Conservation (phyloP, 1,140 invertebrate genomes). For the Drosophila sp. region DNA sequence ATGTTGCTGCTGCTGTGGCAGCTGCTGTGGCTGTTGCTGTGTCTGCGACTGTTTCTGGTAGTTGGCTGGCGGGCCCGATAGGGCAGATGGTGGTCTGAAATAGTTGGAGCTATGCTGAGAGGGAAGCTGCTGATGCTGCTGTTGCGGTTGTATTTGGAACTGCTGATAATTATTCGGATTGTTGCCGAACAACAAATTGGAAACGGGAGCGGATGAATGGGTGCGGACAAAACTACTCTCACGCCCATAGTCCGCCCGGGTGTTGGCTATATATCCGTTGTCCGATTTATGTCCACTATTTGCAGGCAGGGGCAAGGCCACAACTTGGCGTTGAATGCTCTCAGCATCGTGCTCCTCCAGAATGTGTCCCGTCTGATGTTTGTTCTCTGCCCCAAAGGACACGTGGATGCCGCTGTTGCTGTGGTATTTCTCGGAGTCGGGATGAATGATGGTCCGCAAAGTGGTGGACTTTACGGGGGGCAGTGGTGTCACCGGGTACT, state of each 20-base stretch:
- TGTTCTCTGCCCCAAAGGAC: constrained; percentile 88
- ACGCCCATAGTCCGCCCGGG: constrained; percentile 61
- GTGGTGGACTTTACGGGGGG: constrained; percentile 88
- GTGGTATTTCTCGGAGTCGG: constrained; percentile 92
- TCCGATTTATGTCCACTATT: constrained; percentile 23
- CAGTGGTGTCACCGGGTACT: constrained; percentile 90
- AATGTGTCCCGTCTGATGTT: constrained; percentile 84
- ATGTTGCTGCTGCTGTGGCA: constrained; percentile 34
- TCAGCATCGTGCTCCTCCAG: constrained; percentile 84
- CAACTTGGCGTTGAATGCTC: constrained; percentile 85
- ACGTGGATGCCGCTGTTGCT: constrained; percentile 89
- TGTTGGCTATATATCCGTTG: constrained; percentile 42
- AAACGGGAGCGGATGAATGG: constrained; percentile 24
- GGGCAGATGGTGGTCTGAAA: constrained; percentile 82
- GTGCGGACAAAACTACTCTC: constrained; percentile 51
- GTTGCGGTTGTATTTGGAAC: constrained; percentile 45
- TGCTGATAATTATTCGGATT: constrained; percentile 16
- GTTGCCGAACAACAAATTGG: constrained; percentile 51
- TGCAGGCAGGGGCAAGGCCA: constrained; percentile 83
- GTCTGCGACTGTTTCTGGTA: constrained; percentile 34
- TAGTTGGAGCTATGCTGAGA: constrained; percentile 72
- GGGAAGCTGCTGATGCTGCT: constrained; percentile 57
- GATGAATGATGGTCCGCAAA: constrained; percentile 91
- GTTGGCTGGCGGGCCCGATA: constrained; percentile 41
- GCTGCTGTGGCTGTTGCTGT: constrained; percentile 42